Base-by-base conservation (phyloP, 2,797 vertebrate genomes). In the Sandelia bainsii region DNA sequence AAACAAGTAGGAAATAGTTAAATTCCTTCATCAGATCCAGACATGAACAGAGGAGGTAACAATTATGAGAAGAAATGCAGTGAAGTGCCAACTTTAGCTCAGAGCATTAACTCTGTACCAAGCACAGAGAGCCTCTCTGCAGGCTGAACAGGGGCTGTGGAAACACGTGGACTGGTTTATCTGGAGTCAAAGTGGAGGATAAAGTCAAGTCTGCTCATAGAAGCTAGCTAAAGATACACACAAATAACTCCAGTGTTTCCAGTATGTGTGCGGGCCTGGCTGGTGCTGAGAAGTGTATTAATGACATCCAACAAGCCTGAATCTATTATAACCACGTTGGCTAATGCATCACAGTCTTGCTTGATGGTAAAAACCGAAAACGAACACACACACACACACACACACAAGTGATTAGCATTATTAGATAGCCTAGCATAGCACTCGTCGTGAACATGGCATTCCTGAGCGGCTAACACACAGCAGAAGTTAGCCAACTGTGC, bases 161-260 rank as follows among this genome's bases (percentile, higher is more conserved):
- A 67, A 75, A 81, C 90, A 93, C 89, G 87, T 92, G 91, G 85
- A 88, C 76, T 49, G 86, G 74, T 85, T 90, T 86, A 86, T 78
- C 69, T 49, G 14, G 65, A 71, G 73, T 67, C 60, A 85, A 88
- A 91, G 87, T 84, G 76, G 65, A 58, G 77, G 62, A 86, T 69
- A 27, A 72, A 75, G 37, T 62, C 62, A 44, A n/a, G 66, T 60
- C 64, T 82, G 39, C 57, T 48, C 12, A 1, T 5, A 62, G 10
- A 37, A 40, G 27, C 60, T 3, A 32, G 66, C 23, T 52, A 9
- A 81, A 75, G 45, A 72, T 71, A 45, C 5, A 29, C n/a, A 44
- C 46, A 29, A 75, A 63, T 44, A 52, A 53, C 52, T 60, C n/a
- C n/a, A n/a, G n/a, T n/a, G 6, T 19, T 8, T 22, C 45, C 12